Evolutionary conservation across 2,113 vertebrate species (phyloP).

Genomic region (Sula dactylatra): DNA sequence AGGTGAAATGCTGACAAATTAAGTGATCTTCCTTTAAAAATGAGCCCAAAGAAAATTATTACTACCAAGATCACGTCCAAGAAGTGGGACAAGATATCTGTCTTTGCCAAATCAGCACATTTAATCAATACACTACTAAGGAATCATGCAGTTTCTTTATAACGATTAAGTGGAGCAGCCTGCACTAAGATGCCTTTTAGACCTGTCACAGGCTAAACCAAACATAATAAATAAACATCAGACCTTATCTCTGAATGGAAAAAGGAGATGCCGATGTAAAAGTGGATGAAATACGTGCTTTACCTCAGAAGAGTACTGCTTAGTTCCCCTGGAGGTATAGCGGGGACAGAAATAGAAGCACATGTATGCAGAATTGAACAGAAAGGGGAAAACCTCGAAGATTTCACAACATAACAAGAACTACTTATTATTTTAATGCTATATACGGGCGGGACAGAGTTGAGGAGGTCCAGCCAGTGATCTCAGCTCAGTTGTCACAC

Average conservation of each 20-base stretch:
- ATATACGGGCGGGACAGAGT: background rate
- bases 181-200: background rate
- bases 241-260: background rate
- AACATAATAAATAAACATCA: background rate
- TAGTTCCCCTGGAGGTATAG: background rate
- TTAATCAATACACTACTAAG: background rate
- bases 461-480: background rate
- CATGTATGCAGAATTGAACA: background rate
- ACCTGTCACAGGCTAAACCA: background rate
- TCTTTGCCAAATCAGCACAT: background rate
- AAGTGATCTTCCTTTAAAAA: background rate
- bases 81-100: background rate
- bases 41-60: background rate
- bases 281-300: background rate
- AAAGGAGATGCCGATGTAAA: background rate
- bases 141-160: background rate
- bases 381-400: background rate
- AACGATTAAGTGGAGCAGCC: background rate
- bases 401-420: background rate
- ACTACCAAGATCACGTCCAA: background rate
- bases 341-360: background rate
- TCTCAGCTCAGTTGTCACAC: background rate
- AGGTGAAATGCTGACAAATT: background rate
- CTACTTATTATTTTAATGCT: background rate
- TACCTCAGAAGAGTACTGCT: background rate